Evolutionary conservation across 2,888 invertebrate species (phyloP).

Genomic region (Zaprionus bogoriensis): DNA sequence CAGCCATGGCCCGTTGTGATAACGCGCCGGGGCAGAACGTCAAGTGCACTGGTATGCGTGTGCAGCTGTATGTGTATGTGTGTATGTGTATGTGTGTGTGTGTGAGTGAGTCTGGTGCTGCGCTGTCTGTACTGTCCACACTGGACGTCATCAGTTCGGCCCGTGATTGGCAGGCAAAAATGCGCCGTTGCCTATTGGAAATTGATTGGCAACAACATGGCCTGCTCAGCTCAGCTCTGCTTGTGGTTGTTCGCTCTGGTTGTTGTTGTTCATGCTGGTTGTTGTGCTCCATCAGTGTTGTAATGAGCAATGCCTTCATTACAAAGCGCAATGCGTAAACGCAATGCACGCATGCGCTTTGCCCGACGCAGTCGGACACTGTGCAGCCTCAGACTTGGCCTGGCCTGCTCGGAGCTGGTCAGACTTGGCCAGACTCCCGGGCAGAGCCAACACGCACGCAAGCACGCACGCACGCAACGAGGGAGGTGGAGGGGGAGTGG

Average conservation of each 20-base stretch:
- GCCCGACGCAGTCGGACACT: slow-evolving; percentile 20
- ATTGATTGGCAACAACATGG: slow-evolving; percentile 78
- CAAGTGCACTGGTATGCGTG: slow-evolving; percentile 30
- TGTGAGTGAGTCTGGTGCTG: no score
- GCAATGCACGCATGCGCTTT: slow-evolving; percentile 74
- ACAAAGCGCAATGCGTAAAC: slow-evolving; percentile 74
- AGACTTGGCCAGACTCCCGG: slow-evolving; percentile 17
- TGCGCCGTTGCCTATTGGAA: slow-evolving; percentile 53
- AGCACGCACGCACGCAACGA: slow-evolving; percentile 29
- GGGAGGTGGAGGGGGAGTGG: not conserved
- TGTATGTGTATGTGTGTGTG: no score
- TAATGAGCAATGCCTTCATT: slow-evolving; percentile 77
- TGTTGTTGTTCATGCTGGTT: slow-evolving; percentile 15
- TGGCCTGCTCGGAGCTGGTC: no score
- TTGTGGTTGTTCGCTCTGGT: slow-evolving; percentile 13
- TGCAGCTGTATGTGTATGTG: no score
- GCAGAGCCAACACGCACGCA: slow-evolving; percentile 29
- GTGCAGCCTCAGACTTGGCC: no score
- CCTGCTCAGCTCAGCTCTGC: slow-evolving; percentile 56
- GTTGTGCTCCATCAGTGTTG: slow-evolving; percentile 49
- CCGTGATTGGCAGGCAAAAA: slow-evolving; percentile 73
- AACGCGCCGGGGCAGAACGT: slow-evolving; percentile 60
- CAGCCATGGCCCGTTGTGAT: slow-evolving; percentile 56
- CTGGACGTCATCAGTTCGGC: slow-evolving; percentile 74
- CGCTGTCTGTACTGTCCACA: slow-evolving; percentile 80